Conservation (phyloP, 2,888 invertebrate species). For the Macrosoma leucophasiata region DNA sequence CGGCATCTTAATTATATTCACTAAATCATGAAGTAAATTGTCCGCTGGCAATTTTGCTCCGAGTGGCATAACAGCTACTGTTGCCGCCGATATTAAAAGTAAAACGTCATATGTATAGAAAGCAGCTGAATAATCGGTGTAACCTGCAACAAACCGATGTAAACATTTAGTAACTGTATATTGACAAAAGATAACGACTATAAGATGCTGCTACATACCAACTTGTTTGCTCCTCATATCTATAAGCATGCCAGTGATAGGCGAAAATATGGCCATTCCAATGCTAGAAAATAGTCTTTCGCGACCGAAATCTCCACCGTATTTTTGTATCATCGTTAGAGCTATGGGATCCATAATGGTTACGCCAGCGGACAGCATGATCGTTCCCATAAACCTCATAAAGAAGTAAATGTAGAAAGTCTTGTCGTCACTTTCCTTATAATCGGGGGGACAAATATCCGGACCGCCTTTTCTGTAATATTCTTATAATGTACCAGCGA, state of each 20-base stretch:
- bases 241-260: conserved; percentile 86
- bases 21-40: conserved; percentile 84
- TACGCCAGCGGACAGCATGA: conserved; percentile 89
- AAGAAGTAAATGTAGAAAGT: conserved; percentile 90
- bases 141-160: conserved; percentile 73
- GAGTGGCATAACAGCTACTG: conserved; percentile 85
- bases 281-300: conserved; percentile 87
- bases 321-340: conserved; percentile 88
- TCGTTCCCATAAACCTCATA: conserved; percentile 85
- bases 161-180: conserved; percentile 51
- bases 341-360: conserved; percentile 93
- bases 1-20: conserved; percentile 84
- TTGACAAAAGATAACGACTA: conserved; percentile 61
- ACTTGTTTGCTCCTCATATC: conserved; percentile 80
- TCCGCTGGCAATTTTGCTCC: conserved; percentile 86
- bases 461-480: conserved; percentile 81
- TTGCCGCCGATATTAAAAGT: conserved; percentile 81
- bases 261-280: conserved; percentile 89
- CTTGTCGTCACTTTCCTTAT: conserved; percentile 84
- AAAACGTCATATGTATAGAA: conserved; percentile 88
- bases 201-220: conserved; percentile 56
- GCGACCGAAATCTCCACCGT: conserved; percentile 87
- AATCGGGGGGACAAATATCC: conserved; percentile 86
- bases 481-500: conserved; percentile 43
- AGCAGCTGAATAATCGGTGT: conserved; percentile 91